These are phyloP conservation scores for Ichneumoninae sp. DNA, from an alignment of 2,888 invertebrate genomes.

Conservation along the genomic window DNA sequence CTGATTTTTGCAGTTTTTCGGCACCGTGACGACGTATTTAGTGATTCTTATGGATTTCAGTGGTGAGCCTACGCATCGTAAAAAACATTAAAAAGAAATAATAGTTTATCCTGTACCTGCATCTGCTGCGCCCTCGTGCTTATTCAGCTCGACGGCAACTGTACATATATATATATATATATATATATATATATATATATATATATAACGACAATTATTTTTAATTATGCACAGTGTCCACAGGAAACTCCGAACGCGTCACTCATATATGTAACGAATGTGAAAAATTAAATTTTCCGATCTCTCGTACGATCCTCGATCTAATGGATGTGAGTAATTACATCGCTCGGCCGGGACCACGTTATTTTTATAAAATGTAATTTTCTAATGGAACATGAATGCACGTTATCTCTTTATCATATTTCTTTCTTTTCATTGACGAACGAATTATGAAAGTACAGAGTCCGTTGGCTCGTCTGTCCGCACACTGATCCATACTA, in stretches of 20 bases:
- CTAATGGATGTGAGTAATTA: neutral
- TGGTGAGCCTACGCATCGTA: neutral
- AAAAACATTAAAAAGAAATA: neutral
- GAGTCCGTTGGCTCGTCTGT: neutral
- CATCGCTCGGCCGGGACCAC: neutral
- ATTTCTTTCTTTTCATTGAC: neutral
- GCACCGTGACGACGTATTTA: constrained; percentile 41
- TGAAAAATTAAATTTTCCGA: neutral
- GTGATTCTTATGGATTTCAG: constrained; percentile 48
- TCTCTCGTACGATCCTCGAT: neutral
- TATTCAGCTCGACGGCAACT: neutral
- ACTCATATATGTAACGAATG: neutral
- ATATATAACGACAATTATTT: neutral
- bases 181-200: neutral
- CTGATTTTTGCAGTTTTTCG: constrained; percentile 26
- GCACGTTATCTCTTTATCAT: neutral
- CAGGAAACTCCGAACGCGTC: too few species aligned
- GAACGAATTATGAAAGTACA: neutral
- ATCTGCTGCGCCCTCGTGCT: neutral
- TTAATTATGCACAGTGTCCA: neutral
- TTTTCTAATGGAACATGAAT: neutral
- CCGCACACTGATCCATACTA: neutral
- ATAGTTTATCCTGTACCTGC: neutral
- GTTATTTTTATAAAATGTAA: neutral
- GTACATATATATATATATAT: neutral